These are phyloP conservation scores for Rallus crepitans DNA, from an alignment of 2,797 vertebrate species.

Conservation along the genomic window DNA sequence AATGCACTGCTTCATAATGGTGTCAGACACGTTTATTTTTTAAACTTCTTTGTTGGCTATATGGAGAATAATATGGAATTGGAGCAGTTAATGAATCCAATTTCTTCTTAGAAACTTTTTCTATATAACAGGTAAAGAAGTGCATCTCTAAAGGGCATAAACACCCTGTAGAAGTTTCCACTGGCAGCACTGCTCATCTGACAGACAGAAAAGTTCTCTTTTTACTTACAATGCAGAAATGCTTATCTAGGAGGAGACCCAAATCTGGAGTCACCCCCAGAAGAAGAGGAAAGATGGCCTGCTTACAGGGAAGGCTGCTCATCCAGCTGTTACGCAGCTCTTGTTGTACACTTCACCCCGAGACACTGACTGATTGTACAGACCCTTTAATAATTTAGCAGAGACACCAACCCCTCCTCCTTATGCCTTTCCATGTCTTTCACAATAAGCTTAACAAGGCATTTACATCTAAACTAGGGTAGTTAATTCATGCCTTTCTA, in stretches of 20 bases:
- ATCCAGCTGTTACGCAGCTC: neutral
- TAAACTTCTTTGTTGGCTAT: neutral
- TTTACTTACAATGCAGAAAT: neutral
- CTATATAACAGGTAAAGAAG: neutral
- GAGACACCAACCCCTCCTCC: neutral
- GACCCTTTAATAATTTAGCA: neutral
- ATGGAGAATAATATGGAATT: neutral
- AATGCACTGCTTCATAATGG: neutral
- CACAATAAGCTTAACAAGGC: neutral
- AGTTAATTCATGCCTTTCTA: neutral
- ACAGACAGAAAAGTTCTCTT: neutral
- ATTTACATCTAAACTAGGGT: neutral
- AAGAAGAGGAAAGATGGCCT: neutral
- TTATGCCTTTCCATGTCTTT: neutral
- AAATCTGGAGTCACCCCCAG: neutral
- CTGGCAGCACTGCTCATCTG: neutral
- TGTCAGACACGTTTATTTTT: neutral
- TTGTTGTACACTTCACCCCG: rapidly evolving
- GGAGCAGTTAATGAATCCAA: neutral
- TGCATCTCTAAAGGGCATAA: neutral
- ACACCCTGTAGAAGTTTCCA: neutral
- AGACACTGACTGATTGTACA: neutral
- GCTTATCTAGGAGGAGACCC: neutral
- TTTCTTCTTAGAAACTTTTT: neutral
- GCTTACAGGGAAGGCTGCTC: neutral